Percentiles rank a stretch among this genome's conserved stretches.
Conservation (phyloP, 2,113 vertebrate genomes). For the Solenodon paradoxus region DNA sequence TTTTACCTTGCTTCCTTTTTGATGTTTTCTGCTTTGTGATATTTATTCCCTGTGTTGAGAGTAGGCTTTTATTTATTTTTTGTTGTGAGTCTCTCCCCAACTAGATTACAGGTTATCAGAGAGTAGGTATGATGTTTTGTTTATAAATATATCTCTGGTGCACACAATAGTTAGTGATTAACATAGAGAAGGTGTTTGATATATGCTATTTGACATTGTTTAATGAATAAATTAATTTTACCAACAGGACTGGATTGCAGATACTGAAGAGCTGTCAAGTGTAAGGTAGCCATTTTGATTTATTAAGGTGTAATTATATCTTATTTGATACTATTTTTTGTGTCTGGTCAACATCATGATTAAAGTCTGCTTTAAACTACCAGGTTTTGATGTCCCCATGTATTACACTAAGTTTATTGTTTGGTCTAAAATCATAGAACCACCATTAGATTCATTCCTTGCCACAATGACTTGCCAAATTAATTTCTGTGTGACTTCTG, state of each 20-base stretch:
- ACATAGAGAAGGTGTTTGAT: background rate
- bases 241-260: background rate
- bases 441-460: background rate
- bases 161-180: background rate
- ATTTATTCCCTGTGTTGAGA: background rate
- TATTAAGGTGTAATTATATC: background rate
- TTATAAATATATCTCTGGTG: background rate
- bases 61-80: too few species aligned
- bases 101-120: background rate
- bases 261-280: background rate
- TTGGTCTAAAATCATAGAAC: background rate
- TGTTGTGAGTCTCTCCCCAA: background rate
- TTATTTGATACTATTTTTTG: background rate
- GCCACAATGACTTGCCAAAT: background rate
- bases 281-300: background rate
- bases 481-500: background rate
- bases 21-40: background rate
- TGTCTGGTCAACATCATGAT: background rate
- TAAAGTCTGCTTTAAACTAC: background rate
- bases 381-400: background rate
- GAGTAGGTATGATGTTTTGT: background rate
- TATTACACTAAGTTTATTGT: background rate
- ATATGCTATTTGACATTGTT: background rate
- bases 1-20: background rate
- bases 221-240: background rate